Conservation (phyloP, 2,113 vertebrate species). For the Fregetta grallaria region DNA sequence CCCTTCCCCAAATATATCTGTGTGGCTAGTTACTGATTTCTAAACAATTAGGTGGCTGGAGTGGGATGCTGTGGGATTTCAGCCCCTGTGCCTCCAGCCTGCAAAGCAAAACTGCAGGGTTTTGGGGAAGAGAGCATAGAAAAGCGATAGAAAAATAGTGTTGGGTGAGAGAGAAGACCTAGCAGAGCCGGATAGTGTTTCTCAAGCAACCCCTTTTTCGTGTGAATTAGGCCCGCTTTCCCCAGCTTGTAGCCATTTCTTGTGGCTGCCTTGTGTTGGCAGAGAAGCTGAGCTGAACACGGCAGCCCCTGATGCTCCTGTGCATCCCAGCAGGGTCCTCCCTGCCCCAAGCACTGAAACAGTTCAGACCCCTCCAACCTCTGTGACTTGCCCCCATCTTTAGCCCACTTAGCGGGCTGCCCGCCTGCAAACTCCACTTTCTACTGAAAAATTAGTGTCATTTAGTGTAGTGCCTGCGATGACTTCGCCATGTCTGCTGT, state of each 20-base stretch:
- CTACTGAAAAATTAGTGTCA: neutral
- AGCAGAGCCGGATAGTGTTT: neutral
- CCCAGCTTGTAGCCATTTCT: neutral
- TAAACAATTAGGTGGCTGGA: neutral
- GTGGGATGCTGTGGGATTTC: neutral
- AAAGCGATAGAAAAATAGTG: neutral
- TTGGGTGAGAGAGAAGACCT: neutral
- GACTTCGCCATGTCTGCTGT: neutral
- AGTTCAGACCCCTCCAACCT: too few relatives aligned
- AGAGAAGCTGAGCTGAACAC: neutral
- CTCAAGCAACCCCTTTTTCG: neutral
- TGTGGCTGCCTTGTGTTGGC: neutral
- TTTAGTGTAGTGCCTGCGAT: neutral
- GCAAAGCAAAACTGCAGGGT: neutral
- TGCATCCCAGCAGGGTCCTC: neutral
- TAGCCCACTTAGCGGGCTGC: neutral
- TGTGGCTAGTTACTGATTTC: neutral
- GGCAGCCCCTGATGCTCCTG: neutral
- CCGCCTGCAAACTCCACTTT: neutral
- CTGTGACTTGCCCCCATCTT: neutral
- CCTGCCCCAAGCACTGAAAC: neutral
- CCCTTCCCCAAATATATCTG: neutral
- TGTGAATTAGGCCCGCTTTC: neutral
- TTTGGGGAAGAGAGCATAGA: neutral
- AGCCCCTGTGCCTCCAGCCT: neutral